These are phyloP conservation scores for Muntiacus muntjak DNA, from an alignment of 2,113 vertebrate species.

Conservation along the genomic window DNA sequence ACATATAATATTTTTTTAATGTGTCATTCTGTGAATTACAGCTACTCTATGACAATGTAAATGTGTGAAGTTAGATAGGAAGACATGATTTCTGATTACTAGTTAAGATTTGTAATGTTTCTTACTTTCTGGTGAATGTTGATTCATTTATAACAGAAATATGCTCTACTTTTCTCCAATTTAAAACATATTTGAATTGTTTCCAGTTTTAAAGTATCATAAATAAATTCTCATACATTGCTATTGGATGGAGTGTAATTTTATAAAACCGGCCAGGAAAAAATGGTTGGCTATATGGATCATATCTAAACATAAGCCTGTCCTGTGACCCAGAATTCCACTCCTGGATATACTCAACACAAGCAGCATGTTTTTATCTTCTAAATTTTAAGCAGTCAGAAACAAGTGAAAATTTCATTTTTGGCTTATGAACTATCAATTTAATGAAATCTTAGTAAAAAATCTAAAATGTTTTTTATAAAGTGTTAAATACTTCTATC, in stretches of 20 bases:
- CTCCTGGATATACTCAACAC: neutral
- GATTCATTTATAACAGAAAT: neutral
- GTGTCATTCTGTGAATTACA: neutral
- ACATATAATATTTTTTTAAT: neutral
- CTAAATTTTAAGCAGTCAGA: neutral
- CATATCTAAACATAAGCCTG: neutral
- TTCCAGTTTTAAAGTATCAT: neutral
- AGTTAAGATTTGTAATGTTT: neutral
- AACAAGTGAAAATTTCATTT: neutral
- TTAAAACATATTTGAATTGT: neutral
- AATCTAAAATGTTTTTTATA: neutral
- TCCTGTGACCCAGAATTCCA: neutral
- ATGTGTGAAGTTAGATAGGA: neutral
- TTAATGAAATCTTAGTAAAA: neutral
- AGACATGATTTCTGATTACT: neutral
- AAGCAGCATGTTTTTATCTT: neutral
- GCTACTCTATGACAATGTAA: neutral
- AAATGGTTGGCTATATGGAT: neutral
- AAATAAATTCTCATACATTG: neutral
- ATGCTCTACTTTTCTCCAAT: neutral
- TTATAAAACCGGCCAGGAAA: neutral
- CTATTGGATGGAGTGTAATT: neutral
- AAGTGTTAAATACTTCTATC: neutral
- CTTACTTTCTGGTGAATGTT: neutral
- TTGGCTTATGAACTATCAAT: neutral